A percentile compares a stretch with the other conserved stretches of the same genome.
These are phyloP conservation scores for Eledone cirrhosa DNA, from an alignment of 2,888 invertebrate genomes.

Conservation along the genomic window DNA sequence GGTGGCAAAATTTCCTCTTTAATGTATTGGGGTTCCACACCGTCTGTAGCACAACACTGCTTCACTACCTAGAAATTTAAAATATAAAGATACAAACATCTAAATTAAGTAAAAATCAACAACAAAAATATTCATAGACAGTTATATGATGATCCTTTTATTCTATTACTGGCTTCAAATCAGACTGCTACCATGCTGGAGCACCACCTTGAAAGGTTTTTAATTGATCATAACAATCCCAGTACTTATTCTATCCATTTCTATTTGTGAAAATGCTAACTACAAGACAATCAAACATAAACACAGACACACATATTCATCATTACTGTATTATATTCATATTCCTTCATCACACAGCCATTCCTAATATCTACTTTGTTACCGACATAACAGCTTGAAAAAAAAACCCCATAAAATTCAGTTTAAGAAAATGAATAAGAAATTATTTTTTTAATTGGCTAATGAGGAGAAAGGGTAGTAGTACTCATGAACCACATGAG, in stretches of 20 bases:
- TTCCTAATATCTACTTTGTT: too few species aligned
- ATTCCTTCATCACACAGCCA: background rate
- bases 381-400: too few species aligned
- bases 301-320: background rate
- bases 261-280: background rate
- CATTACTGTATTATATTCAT: background rate
- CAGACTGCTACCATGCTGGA: too few species aligned
- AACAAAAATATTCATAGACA: too few species aligned
- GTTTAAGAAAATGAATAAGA: too few species aligned
- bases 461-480: too few species aligned
- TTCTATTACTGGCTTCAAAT: too few species aligned
- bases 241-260: background rate
- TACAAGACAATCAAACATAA: background rate
- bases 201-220: background rate
- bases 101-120: too few species aligned
- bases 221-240: background rate
- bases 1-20: slow-evolving; percentile 98
- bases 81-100: background rate
- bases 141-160: too few species aligned
- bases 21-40: slow-evolving; percentile 99
- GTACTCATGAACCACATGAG: too few species aligned
- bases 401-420: too few species aligned
- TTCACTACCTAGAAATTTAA: slow-evolving; percentile 82
- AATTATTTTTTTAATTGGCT: too few species aligned
- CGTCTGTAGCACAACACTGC: slow-evolving; percentile 99